Evolutionary conservation across 2,888 invertebrate species (phyloP), one percentile per base, ranked within the genome.

Genomic region (Caenorhabditis plicata): DNA sequence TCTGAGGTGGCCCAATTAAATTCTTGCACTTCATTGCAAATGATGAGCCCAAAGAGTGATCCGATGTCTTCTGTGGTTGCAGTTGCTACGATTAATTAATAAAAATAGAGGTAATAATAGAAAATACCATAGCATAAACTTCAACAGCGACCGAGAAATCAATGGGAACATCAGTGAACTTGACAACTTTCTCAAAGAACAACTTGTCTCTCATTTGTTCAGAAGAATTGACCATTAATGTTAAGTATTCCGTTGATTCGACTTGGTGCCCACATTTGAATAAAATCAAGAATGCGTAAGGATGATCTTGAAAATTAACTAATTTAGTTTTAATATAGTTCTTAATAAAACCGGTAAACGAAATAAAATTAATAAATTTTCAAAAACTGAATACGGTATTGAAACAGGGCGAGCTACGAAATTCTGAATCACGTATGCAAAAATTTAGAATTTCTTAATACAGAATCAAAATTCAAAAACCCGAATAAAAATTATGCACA

Each of bases 41-140:
- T 23, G 46, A 31, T 5, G 51, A 15, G 4, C 56, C 50, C 1
- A 51, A 15, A 3, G 56, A 50, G 11, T 41, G 45, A 17, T 58
- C 58, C 1, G 27, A 35, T n/a, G 39, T 48, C n/a, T 54, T 53
- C n/a, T 26, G 17, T 3, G 41, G 22, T 9, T 31, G 32, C 11
- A 54, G 22, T 42, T 35, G 23, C 58, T 58, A 36, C 15, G 39
- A 52, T 23, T 19, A 41, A 39, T 13, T 13, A 1, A 23, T 27
- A 25, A 11, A 20, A 20, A 23, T 19, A 31, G 31, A 31, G 17
- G 8, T 7, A 25, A 2, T 15, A 50, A 17, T 43, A 41, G 15
- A 51, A 31, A 23, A 27, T 29, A 70, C 71, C 67, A 74, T 64
- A 4, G 67, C 67, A 48, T 64, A 74, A 20, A 72, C 66, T 50